Evolutionary conservation across 2,113 vertebrate genomes (phyloP).

Genomic region (Setophaga coronata): DNA sequence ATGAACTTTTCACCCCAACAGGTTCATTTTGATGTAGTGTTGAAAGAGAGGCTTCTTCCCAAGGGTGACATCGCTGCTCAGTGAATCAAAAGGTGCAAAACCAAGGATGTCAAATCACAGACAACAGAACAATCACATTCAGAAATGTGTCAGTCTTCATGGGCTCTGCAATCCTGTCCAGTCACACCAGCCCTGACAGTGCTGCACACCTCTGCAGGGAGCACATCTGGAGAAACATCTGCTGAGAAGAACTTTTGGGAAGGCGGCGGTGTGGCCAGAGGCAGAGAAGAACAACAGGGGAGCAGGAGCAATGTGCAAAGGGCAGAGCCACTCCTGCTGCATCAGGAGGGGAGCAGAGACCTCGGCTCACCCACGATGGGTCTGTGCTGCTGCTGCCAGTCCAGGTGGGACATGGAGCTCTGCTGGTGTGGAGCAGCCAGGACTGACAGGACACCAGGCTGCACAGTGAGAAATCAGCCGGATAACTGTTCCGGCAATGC

Average conservation of each 20-base stretch:
- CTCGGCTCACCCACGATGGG: fast-evolving
- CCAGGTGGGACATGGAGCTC: neutral
- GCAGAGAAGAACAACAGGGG: neutral
- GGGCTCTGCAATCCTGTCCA: neutral
- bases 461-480: fast-evolving
- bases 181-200: neutral
- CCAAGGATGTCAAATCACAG: neutral
- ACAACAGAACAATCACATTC: neutral
- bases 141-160: neutral
- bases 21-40: neutral
- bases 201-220: neutral
- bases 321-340: neutral
- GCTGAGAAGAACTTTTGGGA: neutral
- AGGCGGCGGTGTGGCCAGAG: neutral
- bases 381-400: neutral
- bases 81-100: neutral
- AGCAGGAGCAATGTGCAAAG: neutral
- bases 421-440: neutral
- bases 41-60: neutral
- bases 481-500: neutral
- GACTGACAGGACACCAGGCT: fast-evolving
- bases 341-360: neutral
- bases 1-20: neutral
- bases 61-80: neutral
- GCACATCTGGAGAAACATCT: neutral